Conservation (phyloP, 2,888 invertebrate genomes). For the Atrina japonica region DNA sequence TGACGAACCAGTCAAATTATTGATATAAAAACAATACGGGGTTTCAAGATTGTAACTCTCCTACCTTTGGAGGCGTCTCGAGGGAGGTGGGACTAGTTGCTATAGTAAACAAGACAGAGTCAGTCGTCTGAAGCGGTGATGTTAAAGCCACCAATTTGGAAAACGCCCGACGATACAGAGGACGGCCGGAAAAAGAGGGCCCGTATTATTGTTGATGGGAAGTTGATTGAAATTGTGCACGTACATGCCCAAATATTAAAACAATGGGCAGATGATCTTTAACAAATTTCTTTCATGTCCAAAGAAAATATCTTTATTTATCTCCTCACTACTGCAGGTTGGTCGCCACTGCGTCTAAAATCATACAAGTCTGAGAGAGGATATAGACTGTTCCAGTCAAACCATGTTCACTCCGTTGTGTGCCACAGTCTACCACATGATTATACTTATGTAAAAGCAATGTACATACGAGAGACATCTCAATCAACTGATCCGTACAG, state of each 20-base stretch:
- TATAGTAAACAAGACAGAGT: no score
- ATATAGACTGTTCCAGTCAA: constrained; percentile 15
- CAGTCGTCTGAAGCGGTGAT: constrained; percentile 5
- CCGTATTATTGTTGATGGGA: constrained; percentile 8
- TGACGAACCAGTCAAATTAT: no score
- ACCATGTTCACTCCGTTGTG: constrained; percentile 11
- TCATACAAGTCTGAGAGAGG: constrained; percentile 17
- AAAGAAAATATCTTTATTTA: constrained; percentile 16
- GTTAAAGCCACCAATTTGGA: neutral
- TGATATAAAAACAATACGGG: no score
- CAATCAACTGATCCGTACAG: constrained; percentile 26
- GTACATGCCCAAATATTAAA: neutral
- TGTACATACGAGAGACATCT: constrained; percentile 11
- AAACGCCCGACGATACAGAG: constrained; percentile 12
- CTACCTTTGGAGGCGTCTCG: no score
- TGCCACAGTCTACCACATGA: constrained; percentile 4
- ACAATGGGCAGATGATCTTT: constrained; percentile 15
- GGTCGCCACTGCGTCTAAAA: constrained; percentile 2
- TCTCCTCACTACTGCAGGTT: constrained; percentile 1
- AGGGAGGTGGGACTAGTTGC: no score
- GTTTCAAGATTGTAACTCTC: no score
- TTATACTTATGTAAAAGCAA: constrained; percentile 14
- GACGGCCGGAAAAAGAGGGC: neutral
- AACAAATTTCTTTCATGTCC: neutral
- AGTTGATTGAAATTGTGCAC: neutral